Evolutionary conservation across 2,797 vertebrate genomes (phyloP).

Genomic region (Eulemur albifrons): DNA sequence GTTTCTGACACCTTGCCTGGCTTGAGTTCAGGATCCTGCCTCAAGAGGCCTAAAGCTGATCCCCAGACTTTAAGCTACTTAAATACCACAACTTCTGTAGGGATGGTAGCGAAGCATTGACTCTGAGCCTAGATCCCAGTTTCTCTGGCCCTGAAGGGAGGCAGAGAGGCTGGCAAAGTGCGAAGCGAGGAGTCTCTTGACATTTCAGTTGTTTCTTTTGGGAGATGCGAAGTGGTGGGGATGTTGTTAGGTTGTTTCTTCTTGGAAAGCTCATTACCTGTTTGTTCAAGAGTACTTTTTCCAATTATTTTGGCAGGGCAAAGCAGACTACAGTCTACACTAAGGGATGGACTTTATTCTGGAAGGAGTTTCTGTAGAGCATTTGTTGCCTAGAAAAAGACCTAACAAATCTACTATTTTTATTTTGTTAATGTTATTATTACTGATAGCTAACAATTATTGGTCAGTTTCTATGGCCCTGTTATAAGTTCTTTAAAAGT

Average conservation of each 20-base stretch:
- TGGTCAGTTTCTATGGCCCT: neutral
- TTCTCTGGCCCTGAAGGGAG: neutral
- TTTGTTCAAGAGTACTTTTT: neutral
- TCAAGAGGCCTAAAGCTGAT: rapidly evolving
- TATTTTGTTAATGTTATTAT: slow-evolving; percentile 28
- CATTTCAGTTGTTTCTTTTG: neutral
- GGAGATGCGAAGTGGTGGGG: no score
- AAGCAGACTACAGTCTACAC: neutral
- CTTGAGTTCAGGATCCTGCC: neutral
- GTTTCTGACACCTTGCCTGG: neutral
- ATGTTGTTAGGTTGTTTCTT: slow-evolving; percentile 2
- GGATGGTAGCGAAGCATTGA: neutral
- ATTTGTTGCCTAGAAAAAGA: neutral
- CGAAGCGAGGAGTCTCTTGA: neutral
- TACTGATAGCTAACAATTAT: neutral
- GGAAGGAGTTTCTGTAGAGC: neutral
- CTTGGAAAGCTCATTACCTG: neutral
- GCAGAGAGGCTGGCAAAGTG: neutral
- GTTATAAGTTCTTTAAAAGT: slow-evolving; percentile 3
- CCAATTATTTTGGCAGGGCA: neutral
- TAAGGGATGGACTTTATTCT: neutral
- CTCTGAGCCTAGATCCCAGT: neutral
- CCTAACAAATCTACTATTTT: slow-evolving; percentile 39
- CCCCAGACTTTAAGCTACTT: neutral
- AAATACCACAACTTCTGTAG: neutral